Evolutionary conservation across 2,888 invertebrate species (phyloP), one percentile per base, ranked within the genome.

Genomic region (Xanthia icteritia): DNA sequence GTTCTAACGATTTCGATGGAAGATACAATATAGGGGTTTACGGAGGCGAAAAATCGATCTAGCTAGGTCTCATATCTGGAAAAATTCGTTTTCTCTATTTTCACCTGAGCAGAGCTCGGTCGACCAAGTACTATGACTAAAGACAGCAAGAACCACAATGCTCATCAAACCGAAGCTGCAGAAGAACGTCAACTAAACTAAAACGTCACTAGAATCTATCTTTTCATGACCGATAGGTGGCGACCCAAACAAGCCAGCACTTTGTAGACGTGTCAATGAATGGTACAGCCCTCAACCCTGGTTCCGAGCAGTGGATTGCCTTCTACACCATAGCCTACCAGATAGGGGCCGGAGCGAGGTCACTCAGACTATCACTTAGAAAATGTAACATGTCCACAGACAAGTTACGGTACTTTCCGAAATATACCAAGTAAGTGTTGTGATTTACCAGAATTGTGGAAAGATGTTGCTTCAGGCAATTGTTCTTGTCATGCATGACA

Each of bases 241-340:
- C 89, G 0, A 66, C 94, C 0, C 90, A 91, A 81, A 81, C 82
- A 0, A 87, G 90, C 15, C 90, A 91, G 31, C 89, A 90, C 31
- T 96, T 89, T 76, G 91, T 94, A 0, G 95, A 96, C 60, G 76
- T 90, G 0, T 67, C 90, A 0, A 84, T 89, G 6, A 95, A 95
- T 68, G 95, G 96, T 0, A 94, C 94, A 0, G 89, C 95, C 0
- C 77, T 96, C 5, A 92, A 91, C 15, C 93, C 93, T 0, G 93
- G 93, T 5, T 77, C 77, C 2, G 95, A 95, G 83, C 88, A 91
- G 6, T 95, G 94, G 95, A 76, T 91, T 4, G 84, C 88, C 0
- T 92, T 91, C 85, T 73, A 72, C 61, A 76, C 86, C 1, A 58
- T 73, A 0, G 86, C 81, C 15, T 89, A 92, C 42, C 84, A 90